Evolutionary conservation across 2,888 invertebrate species (phyloP).

Genomic region (Serripes groenlandicus): DNA sequence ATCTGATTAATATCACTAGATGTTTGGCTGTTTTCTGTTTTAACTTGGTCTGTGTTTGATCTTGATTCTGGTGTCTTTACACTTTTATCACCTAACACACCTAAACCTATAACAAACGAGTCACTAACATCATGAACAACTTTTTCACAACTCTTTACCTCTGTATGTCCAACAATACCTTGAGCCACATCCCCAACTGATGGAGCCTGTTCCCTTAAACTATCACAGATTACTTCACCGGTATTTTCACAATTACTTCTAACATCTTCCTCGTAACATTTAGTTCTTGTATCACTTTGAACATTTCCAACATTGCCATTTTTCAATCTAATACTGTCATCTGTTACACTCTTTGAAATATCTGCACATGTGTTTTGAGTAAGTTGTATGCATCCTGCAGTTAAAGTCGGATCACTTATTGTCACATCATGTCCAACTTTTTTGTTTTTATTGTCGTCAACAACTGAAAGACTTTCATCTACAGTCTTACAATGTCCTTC

Average conservation of each 20-base stretch:
- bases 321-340: neutral
- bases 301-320: conserved; percentile 12
- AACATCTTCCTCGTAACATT: neutral
- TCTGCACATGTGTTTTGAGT: neutral
- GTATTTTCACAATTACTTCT: neutral
- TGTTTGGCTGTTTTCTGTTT: neutral
- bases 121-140: neutral
- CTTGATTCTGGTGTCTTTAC: neutral
- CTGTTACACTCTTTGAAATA: neutral
- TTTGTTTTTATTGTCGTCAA: too few relatives aligned
- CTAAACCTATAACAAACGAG: neutral
- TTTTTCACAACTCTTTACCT: conserved; percentile 8
- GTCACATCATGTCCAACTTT: too few relatives aligned
- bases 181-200: neutral
- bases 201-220: neutral
- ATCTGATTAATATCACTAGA: neutral
- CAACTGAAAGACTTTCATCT: too few relatives aligned
- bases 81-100: neutral
- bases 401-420: too few relatives aligned
- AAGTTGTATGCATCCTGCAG: too few relatives aligned
- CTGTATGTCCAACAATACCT: neutral
- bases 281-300: neutral
- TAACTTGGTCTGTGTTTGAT: neutral
- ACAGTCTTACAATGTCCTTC: too few relatives aligned
- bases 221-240: conserved; percentile 24